phyloP scores from a whole-genome alignment of 2,113 vertebrate genomes.

The Pica pica region DNA sequence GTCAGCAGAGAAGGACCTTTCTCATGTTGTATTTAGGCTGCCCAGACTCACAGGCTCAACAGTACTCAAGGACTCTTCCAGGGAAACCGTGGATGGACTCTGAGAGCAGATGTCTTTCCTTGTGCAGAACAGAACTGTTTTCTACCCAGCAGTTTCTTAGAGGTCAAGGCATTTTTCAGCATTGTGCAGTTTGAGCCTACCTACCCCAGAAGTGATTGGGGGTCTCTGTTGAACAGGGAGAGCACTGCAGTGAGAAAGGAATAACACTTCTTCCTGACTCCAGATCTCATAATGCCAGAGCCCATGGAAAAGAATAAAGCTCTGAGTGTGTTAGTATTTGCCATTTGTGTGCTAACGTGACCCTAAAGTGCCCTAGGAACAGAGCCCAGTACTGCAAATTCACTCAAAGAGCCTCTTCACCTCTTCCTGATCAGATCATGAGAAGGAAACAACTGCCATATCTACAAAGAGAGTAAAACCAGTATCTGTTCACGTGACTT shows the following conservation, averaged over 20 bases:
- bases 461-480: neutral
- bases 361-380: slow-evolving; percentile 34
- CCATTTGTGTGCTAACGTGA: slow-evolving; percentile 39
- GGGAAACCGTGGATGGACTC: neutral
- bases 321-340: slow-evolving; percentile 12
- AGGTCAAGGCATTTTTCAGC: neutral
- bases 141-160: neutral
- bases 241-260: neutral
- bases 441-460: slow-evolving; percentile 9
- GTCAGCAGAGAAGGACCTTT: neutral
- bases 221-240: neutral
- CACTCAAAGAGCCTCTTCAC: slow-evolving; percentile 41
- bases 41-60: neutral
- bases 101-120: neutral
- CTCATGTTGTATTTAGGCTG: neutral
- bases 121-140: neutral
- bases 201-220: neutral
- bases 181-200: neutral
- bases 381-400: slow-evolving; percentile 5
- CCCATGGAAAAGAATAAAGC: neutral
- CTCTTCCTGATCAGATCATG: slow-evolving; percentile 12
- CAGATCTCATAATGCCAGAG: neutral
- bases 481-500: neutral
- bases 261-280: neutral
- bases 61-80: neutral